Conservation (phyloP, 2,113 vertebrate species). For the Chascanopsetta lugubris region DNA sequence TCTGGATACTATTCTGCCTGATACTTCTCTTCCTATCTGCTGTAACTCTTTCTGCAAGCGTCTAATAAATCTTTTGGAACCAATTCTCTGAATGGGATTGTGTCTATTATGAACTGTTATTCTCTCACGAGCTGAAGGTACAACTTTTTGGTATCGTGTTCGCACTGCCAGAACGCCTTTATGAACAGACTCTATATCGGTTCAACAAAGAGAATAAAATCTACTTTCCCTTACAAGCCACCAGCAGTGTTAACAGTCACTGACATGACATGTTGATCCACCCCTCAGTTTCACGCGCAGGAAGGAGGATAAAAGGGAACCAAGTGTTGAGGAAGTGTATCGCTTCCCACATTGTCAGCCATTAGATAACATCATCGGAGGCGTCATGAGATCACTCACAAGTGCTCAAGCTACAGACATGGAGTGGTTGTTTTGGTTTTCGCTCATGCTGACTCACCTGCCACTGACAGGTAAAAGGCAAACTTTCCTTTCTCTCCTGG, state of each 20-base stretch:
- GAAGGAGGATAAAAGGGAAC: constrained; percentile 34
- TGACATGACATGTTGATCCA: too few species aligned
- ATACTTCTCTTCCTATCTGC: too few species aligned
- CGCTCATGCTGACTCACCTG: constrained; percentile 42
- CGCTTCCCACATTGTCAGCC: constrained; percentile 28
- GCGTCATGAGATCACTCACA: constrained; percentile 58
- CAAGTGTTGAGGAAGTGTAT: constrained; percentile 45
- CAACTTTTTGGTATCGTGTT: too few species aligned
- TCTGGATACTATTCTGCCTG: too few species aligned
- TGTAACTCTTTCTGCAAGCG: too few species aligned
- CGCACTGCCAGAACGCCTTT: neutral
- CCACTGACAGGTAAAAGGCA: constrained; percentile 48
- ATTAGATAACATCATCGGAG: constrained; percentile 10
- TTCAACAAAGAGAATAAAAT: neutral
- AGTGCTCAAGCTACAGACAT: constrained; percentile 49
- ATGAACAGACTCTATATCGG: neutral
- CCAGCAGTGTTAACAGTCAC: neutral
- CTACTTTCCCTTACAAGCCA: neutral
- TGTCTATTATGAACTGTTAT: too few species aligned
- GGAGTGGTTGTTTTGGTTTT: constrained; percentile 43
- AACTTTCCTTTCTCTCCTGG: neutral
- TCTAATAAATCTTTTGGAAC: too few species aligned
- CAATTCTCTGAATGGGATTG: too few species aligned
- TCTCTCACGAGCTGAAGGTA: too few species aligned
- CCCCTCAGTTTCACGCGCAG: neutral